These are phyloP conservation scores for Uria lomvia DNA, from an alignment of 2,113 vertebrate genomes.

Conservation along the genomic window DNA sequence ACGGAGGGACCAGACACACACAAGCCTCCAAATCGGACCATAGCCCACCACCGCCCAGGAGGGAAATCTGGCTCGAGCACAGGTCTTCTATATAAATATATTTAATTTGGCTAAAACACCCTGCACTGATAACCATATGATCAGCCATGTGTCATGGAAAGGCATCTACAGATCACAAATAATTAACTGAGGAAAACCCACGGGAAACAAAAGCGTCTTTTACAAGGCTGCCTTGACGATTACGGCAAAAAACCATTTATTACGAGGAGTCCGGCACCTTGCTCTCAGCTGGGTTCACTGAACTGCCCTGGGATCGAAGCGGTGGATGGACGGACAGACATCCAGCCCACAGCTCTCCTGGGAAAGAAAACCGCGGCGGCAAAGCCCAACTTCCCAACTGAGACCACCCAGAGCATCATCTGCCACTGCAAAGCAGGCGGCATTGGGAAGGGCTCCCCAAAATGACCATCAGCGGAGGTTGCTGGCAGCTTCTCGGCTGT, in stretches of 20 bases:
- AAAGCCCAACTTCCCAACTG: background rate
- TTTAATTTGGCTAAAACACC: slow-evolving; percentile 29
- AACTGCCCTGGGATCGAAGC: background rate
- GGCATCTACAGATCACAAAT: slow-evolving; percentile 60
- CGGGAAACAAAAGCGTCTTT: slow-evolving; percentile 59
- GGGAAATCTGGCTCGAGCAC: background rate
- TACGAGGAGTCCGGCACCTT: background rate
- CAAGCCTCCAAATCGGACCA: background rate
- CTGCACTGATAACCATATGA: slow-evolving; percentile 5
- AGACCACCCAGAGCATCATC: background rate
- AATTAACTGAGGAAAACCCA: slow-evolving; percentile 63
- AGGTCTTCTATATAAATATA: slow-evolving; percentile 13
- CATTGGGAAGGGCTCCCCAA: background rate
- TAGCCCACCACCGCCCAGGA: background rate
- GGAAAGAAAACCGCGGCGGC: rapidly evolving
- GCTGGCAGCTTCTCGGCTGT: rapidly evolving
- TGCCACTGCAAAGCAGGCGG: too few species aligned
- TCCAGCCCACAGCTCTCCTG: background rate
- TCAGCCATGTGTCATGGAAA: slow-evolving; percentile 47
- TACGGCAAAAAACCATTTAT: background rate
- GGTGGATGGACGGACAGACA: background rate
- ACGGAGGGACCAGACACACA: background rate
- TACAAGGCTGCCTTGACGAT: background rate
- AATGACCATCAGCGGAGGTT: rapidly evolving
- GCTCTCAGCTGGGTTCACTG: background rate